Evolutionary conservation across 2,113 vertebrate genomes (phyloP), one percentile per base, ranked within the genome.

Genomic region (Patagioenas fasciata): DNA sequence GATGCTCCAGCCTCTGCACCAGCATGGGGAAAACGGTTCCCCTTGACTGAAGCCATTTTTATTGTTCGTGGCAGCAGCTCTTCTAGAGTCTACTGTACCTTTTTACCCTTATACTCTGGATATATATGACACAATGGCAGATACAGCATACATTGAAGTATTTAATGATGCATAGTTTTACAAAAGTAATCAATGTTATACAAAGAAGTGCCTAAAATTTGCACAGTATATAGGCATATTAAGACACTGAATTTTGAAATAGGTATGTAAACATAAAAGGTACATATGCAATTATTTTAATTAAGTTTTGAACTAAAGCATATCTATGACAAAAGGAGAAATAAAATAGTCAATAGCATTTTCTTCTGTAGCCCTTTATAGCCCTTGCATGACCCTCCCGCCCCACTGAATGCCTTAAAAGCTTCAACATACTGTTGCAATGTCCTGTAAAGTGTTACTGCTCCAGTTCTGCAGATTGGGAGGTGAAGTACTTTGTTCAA

Each of bases 141-240:
- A 62, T 23, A 65, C 7, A 73, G 36, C 19, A 66, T 32, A 74
- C 20, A n/a, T 1, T 58, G 40, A 91, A 93, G 42, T 36, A 66
- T 95, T 94, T 93, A 95, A 81, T 91, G 36, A 89, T 81, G 15
- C 4, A 73, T 4, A n/a, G 38, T 62, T 93, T 84, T 85, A 85
- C 61, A 62, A 70, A 96, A 89, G 21, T 44, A 69, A 70, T 83
- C 32, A 71, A 31, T 54, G 8, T 75, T 88, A 89, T 4, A 94
- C 32, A 89, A 91, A 3, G 32, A 77, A 84, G 47, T 89, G 69
- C 16, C 12, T 70, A 61, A 81, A 84, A 91, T 31, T 23, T 70
- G 65, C 60, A 73, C 47, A 65, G 32, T 53, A 88, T 32, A 72
- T 7, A 71, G 8, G 31, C 13, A 23, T 69, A 60, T 42, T 80